Percentiles rank a stretch among this genome's conserved stretches.
These are phyloP conservation scores for Horisme vitalbata DNA, from an alignment of 2,888 invertebrate species.

Conservation along the genomic window DNA sequence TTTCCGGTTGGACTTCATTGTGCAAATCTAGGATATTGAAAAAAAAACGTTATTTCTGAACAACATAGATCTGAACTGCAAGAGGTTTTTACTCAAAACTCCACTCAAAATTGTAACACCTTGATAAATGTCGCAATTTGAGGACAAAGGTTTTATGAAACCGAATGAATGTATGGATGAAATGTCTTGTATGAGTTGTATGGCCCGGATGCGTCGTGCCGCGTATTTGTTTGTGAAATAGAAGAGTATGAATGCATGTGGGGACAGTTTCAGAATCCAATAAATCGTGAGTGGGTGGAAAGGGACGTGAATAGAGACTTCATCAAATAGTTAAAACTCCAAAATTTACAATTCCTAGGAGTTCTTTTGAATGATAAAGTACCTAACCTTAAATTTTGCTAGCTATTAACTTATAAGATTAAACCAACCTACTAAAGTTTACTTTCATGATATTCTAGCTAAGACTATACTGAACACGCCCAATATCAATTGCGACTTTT, in stretches of 20 bases:
- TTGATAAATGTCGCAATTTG: conserved; percentile 40
- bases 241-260: conserved; percentile 63
- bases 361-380: too few species aligned
- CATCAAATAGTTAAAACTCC: neutral
- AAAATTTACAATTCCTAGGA: neutral
- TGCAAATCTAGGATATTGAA: conserved; percentile 42
- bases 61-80: neutral
- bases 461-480: too few species aligned
- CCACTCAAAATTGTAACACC: conserved; percentile 31
- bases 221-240: conserved; percentile 59
- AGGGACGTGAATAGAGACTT: conserved; percentile 40
- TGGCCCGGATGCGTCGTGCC: conserved; percentile 69
- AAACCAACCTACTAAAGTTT: too few species aligned
- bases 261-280: conserved; percentile 76
- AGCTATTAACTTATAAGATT: too few species aligned
- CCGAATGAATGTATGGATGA: conserved; percentile 35
- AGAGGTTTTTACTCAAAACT: too few species aligned
- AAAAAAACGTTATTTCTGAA: neutral
- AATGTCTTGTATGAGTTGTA: conserved; percentile 45
- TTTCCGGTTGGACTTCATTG: conserved; percentile 48
- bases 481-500: too few species aligned
- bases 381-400: too few species aligned
- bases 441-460: too few species aligned
- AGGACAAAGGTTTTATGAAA: conserved; percentile 43
- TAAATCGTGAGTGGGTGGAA: conserved; percentile 74